A percentile compares a stretch with the other conserved stretches of the same genome.
Evolutionary conservation across 2,888 invertebrate species (phyloP).

Genomic region (Limulus polyphemus): DNA sequence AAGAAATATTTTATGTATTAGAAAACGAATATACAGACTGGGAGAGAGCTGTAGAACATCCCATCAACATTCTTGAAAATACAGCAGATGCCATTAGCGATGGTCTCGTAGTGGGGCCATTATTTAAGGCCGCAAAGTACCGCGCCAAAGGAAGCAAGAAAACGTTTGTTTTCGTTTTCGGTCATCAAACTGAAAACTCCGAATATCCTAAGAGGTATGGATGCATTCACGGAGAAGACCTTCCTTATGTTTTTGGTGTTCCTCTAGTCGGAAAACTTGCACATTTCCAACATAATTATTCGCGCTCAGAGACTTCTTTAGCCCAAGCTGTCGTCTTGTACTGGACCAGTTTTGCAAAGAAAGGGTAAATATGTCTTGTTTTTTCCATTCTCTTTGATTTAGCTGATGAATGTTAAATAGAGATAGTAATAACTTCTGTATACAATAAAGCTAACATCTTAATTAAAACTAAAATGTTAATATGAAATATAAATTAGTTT

Average conservation of each 20-base stretch:
- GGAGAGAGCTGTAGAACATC: constrained; percentile 55
- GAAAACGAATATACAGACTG: constrained; percentile 94
- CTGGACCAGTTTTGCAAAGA: constrained; percentile 29
- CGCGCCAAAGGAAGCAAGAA: constrained; percentile 51
- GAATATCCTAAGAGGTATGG: constrained; percentile 50
- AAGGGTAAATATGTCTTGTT: constrained; percentile 21
- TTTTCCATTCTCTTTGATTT: too few species aligned
- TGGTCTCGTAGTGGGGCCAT: constrained; percentile 80
- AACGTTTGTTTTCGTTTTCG: constrained; percentile 43
- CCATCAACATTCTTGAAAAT: constrained; percentile 38
- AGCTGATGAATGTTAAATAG: too few species aligned
- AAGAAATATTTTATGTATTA: constrained; percentile 48
- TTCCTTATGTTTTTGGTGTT: constrained; percentile 62
- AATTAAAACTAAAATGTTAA: too few species aligned
- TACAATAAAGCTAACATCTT: too few species aligned
- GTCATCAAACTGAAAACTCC: constrained; percentile 33
- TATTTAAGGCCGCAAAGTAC: constrained; percentile 74
- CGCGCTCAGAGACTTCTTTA: constrained; percentile 57
- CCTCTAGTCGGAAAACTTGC: constrained; percentile 43
- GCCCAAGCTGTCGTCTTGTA: constrained; percentile 59
- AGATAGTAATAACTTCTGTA: too few species aligned
- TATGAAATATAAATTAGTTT: too few species aligned
- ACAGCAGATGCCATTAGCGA: constrained; percentile 84
- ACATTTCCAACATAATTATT: constrained; percentile 57
- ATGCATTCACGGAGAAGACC: constrained; percentile 60